Evolutionary conservation across 2,113 vertebrate genomes (phyloP).

Genomic region (Perognathus longimembris): DNA sequence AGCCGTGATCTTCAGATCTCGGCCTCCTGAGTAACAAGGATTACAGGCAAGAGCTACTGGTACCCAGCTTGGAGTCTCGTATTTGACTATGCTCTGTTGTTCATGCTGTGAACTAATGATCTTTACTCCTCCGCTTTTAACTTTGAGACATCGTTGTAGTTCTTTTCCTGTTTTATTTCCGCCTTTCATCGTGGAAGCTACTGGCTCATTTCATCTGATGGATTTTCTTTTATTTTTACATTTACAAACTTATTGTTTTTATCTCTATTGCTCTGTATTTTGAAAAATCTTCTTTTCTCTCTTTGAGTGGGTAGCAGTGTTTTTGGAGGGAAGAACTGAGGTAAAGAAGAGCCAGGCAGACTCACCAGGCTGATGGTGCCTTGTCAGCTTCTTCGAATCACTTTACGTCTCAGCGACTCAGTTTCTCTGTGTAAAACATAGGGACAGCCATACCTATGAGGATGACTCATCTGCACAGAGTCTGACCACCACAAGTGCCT

Average conservation of each 20-base stretch:
- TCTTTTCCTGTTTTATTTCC: conserved; percentile 2
- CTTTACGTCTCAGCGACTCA: not conserved
- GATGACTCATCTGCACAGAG: not conserved
- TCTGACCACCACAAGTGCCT: fast-evolving
- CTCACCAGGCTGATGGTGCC: not conserved
- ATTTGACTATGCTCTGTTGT: not conserved
- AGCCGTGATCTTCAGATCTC: no score
- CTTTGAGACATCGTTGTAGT: not conserved
- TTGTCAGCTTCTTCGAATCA: not conserved
- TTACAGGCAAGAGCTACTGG: no score
- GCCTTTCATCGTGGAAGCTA: not conserved
- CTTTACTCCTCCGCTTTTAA: not conserved
- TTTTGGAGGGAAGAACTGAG: not conserved
- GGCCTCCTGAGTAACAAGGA: no score
- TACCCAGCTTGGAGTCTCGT: no score
- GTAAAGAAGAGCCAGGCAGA: not conserved
- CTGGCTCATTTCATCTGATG: not conserved
- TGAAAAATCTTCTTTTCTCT: not conserved
- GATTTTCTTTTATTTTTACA: not conserved
- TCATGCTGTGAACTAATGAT: not conserved
- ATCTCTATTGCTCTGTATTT: not conserved
- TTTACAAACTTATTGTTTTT: not conserved
- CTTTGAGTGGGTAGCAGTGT: fast-evolving
- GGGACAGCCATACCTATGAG: no score
- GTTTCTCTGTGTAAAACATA: not conserved